A percentile compares a stretch with the other conserved stretches of the same genome.
These are phyloP conservation scores for Clistopyga incitator DNA, from an alignment of 2,888 invertebrate genomes.

Conservation along the genomic window DNA sequence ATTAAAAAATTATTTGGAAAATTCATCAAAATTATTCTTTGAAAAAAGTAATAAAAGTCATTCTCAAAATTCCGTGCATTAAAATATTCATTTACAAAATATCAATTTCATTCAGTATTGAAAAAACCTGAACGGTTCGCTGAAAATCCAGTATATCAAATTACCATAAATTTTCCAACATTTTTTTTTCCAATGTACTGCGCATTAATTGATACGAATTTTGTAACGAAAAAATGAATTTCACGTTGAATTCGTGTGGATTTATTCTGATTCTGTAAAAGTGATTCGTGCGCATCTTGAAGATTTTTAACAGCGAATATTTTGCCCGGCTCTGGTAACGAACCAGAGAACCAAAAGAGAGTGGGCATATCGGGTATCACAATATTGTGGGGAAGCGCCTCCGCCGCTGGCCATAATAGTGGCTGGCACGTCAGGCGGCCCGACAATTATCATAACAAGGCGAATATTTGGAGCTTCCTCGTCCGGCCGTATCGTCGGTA, in stretches of 20 bases:
- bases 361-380: conserved; percentile 78
- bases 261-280: no score
- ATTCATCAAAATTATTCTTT: no score
- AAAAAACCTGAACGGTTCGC: no score
- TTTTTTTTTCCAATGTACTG: no score
- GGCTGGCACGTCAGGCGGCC: conserved; percentile 59
- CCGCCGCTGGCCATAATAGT: conserved; percentile 61
- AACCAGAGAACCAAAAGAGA: conserved; percentile 7
- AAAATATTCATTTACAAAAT: background rate
- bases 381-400: conserved; percentile 79
- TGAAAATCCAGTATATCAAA: no score
- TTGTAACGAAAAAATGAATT: no score
- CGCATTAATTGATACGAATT: no score
- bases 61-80: no score
- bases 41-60: no score
- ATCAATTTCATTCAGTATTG: no score
- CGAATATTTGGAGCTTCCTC: conserved; percentile 77
- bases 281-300: background rate
- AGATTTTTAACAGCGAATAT: background rate
- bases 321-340: background rate
- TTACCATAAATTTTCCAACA: no score
- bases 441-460: conserved; percentile 82
- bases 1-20: background rate
- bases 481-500: conserved; percentile 72
- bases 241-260: no score